Evolutionary conservation across 2,888 invertebrate species (phyloP).

Genomic region (Ichneumon xanthorius): DNA sequence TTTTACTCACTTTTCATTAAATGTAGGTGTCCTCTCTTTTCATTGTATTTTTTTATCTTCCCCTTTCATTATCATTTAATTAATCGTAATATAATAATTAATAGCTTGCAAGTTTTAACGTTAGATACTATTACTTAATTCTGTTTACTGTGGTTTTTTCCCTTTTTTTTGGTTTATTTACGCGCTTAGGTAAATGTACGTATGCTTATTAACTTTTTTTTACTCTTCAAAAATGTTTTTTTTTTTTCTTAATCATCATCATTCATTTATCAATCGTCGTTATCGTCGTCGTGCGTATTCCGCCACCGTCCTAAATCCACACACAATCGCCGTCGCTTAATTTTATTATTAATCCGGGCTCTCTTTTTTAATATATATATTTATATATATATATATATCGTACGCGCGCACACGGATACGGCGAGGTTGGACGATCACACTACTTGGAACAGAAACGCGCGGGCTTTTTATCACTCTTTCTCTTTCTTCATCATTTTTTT

Average conservation of each 20-base stretch:
- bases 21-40: slow-evolving; percentile 77
- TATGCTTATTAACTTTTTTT: slow-evolving; percentile 78
- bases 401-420: slow-evolving; percentile 66
- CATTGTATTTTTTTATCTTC: slow-evolving; percentile 50
- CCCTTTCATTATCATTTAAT: slow-evolving; percentile 77
- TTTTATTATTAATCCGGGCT: slow-evolving; percentile 67
- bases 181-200: slow-evolving; percentile 82
- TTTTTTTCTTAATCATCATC: slow-evolving; percentile 48
- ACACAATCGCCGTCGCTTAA: slow-evolving; percentile 62
- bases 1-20: slow-evolving; percentile 67
- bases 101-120: slow-evolving; percentile 84
- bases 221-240: slow-evolving; percentile 49
- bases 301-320: slow-evolving; percentile 58
- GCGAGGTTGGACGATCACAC: slow-evolving; percentile 66
- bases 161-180: slow-evolving; percentile 79
- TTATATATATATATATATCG: slow-evolving; percentile 44
- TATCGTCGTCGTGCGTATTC: slow-evolving; percentile 59
- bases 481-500: slow-evolving; percentile 38
- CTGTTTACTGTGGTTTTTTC: slow-evolving; percentile 77
- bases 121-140: slow-evolving; percentile 84
- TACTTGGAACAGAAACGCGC: slow-evolving; percentile 67
- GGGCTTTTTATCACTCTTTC: slow-evolving; percentile 57
- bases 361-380: slow-evolving; percentile 31
- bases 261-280: slow-evolving; percentile 45
- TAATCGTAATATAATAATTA: slow-evolving; percentile 84